Conservation (phyloP, 2,888 invertebrate species). For the Diaprepes abbreviatus region DNA sequence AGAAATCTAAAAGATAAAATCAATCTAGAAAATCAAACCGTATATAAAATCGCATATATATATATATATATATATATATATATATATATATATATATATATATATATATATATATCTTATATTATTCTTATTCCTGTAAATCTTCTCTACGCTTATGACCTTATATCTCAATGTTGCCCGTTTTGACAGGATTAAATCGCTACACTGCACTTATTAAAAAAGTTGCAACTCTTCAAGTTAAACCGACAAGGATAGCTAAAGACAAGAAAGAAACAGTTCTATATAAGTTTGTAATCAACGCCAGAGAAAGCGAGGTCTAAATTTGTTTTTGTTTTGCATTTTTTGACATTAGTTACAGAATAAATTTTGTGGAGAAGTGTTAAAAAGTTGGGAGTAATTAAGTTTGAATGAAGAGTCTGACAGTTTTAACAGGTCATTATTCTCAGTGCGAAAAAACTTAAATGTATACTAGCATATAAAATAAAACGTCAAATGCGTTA, state of each 20-base stretch:
- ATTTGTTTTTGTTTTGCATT: constrained; percentile 26
- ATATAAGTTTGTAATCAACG: constrained; percentile 19
- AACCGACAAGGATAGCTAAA: background rate
- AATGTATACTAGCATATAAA: background rate
- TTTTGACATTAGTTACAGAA: constrained; percentile 16
- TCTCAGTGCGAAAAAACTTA: background rate
- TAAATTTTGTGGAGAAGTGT: constrained; percentile 23
- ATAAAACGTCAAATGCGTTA: background rate
- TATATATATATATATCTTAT: too few relatives aligned
- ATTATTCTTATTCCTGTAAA: too few relatives aligned
- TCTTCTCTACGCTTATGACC: background rate
- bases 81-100: too few relatives aligned
- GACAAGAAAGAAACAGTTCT: background rate
- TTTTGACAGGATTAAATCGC: constrained; percentile 32
- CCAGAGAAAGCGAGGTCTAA: constrained; percentile 16
- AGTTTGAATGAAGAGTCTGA: constrained; percentile 7
- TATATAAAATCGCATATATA: too few relatives aligned
- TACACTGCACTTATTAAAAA: constrained; percentile 27
- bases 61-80: too few relatives aligned
- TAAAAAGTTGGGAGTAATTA: constrained; percentile 14
- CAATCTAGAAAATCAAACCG: too few relatives aligned
- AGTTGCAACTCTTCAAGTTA: background rate
- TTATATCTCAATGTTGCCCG: constrained; percentile 9
- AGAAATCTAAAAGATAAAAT: too few relatives aligned
- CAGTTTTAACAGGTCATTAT: constrained; percentile 17